Base-by-base conservation (phyloP, 2,888 invertebrate species). In the Eueremaeus valkanovi region DNA sequence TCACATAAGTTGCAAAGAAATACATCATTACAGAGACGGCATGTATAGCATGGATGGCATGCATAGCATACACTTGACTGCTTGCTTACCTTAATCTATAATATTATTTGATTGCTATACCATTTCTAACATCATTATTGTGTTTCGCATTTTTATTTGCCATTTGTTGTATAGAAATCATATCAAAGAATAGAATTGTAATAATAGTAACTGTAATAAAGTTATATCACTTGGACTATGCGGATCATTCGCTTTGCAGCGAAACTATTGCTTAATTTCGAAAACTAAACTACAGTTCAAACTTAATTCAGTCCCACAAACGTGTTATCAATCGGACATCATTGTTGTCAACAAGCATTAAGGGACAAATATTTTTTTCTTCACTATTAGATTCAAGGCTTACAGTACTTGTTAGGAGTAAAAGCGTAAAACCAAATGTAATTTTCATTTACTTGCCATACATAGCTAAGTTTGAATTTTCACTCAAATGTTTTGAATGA, bases 71-170 rank as follows among this genome's bases (percentile, higher is more conserved):
- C n/a, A 2, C 33, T 36, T 36, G 66, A 66, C 33, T 40, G 66
- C 40, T 66, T 66, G 66, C 66, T 66, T 66, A 36, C 33, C 31
- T 66, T 66, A 66, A 66, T 36, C 40, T 61, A 61, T 61, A 61
- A 40, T 66, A 66, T 36, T 36, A 36, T 36, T 21, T 66, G 66
- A 66, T 33, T 66, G 66, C 36, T n/a, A 11, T 13, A 66, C 8
- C 31, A 31, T 61, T 61, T 31, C 1, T 16, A 13, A 29, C 66
- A 36, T 40, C 36, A 40, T 66, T 36, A 66, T 66, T 66, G 36
- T 66, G 13, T 66, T 61, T 66, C 40, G 6, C 36, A 36, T 36
- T 40, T 66, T 36, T 36, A 66, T 61, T 31, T 66, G 36, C 36
- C 66, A 66, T 21, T 66, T n/a, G 36, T 16, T 61, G 18, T 16